Percentiles rank a stretch among this genome's conserved stretches.
phyloP scores from a whole-genome alignment of 2,888 invertebrate species.

The Nebria brevicollis region DNA sequence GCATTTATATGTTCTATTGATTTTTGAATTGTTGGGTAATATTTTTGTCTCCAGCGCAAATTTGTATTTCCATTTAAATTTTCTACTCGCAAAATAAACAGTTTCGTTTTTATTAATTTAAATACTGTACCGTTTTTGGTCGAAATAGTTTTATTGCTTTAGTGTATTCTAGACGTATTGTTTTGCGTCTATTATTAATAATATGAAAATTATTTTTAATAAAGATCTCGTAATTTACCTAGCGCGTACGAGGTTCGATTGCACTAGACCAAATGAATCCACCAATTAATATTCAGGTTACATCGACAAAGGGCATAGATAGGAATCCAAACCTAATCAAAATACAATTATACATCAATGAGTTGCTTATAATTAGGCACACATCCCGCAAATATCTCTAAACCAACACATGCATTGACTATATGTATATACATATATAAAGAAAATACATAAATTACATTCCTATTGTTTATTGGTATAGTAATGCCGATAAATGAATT shows the following conservation, averaged over 20 bases:
- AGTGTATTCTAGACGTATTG: too few relatives aligned
- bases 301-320: slow-evolving; percentile 36
- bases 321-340: slow-evolving; percentile 43
- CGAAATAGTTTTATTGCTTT: too few relatives aligned
- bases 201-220: not conserved
- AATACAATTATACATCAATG: slow-evolving; percentile 40
- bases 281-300: slow-evolving; percentile 41
- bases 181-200: too few relatives aligned
- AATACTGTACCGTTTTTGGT: too few relatives aligned
- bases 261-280: slow-evolving; percentile 19
- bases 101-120: too few relatives aligned
- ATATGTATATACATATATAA: too few relatives aligned
- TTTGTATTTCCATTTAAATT: not conserved
- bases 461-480: too few relatives aligned
- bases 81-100: not conserved
- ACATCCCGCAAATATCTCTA: slow-evolving; percentile 4
- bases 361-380: slow-evolving; percentile 37
- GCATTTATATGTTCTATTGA: slow-evolving; percentile 40
- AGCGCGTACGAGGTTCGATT: not conserved
- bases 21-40: slow-evolving; percentile 40
- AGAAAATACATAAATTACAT: too few relatives aligned
- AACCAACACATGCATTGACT: too few relatives aligned
- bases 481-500: too few relatives aligned
- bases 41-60: slow-evolving; percentile 23
- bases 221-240: not conserved